These are phyloP conservation scores for Axinella damicornis DNA, from an alignment of 37 sponge, comb jelly and placozoan genomes.

Conservation along the genomic window DNA sequence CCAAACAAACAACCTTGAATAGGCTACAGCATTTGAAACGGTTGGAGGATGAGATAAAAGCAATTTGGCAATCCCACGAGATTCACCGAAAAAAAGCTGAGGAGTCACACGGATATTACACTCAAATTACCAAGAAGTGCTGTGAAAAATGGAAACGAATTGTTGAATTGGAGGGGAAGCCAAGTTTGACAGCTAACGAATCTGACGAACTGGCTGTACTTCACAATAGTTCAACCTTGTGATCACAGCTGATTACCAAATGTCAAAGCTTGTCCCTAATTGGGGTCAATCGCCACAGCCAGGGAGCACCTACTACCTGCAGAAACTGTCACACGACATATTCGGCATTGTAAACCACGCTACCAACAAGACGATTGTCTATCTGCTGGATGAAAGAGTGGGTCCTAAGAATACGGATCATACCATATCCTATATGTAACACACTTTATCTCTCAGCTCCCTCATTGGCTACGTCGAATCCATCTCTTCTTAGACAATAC, in stretches of 20 bases:
- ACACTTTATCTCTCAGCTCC: constrained; percentile 1
- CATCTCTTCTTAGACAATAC: constrained; percentile 50
- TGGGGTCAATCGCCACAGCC: constrained; percentile 55
- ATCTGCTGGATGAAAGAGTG: constrained; percentile 4
- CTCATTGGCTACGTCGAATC: constrained; percentile 16
- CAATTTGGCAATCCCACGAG: not conserved
- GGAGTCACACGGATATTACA: constrained; percentile 28
- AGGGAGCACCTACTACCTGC: constrained; percentile 46
- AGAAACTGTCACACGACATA: constrained; percentile 47
- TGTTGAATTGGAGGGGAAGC: not conserved
- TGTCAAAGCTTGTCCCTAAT: constrained; percentile 56
- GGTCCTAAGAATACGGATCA: constrained; percentile 52
- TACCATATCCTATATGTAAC: constrained; percentile 38
- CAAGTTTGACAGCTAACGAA: not conserved
- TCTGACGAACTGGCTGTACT: not conserved
- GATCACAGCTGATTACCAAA: constrained; percentile 55
- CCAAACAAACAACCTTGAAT: constrained; percentile 34
- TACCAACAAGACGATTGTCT: not conserved
- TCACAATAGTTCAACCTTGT: constrained; percentile 18
- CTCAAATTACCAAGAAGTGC: not conserved
- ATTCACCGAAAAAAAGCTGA: constrained; percentile 33
- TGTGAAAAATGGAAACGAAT: not conserved
- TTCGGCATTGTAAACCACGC: constrained; percentile 44
- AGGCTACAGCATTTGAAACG: constrained; percentile 1
- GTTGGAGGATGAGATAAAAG: not conserved